Base-by-base conservation (phyloP, 64 coral and sea anemone genomes). In the Anthopleura sola region DNA sequence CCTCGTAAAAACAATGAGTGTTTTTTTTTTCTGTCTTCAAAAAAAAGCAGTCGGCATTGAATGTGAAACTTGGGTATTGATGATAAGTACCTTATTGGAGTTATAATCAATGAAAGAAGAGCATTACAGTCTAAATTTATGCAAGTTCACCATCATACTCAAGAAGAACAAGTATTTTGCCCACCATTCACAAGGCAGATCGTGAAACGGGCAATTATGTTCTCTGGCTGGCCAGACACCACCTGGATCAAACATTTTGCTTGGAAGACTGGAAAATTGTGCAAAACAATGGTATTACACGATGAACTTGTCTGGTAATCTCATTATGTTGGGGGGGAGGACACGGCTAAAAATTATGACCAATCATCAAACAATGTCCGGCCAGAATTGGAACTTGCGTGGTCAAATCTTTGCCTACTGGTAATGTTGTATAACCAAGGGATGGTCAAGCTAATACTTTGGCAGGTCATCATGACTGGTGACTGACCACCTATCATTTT, bases 171-270 rank as follows among this genome's bases (percentile, higher is more conserved):
- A 19, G 7, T 49, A 6, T 47, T 46, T 56, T 75, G 86, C 90
- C 88, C 94, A 96, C 94, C 94, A 96, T 86, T 96, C 78, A 84
- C 57, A 85, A 78, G 90, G 90, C 80, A 92, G 68, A n/a, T 75
- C 82, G 83, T 96, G 94, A 92, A 96, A 83, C 56, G 90, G 94
- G 57, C 94, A 96, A 77, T 81, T 58, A 31, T 96, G 81, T 86
- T 90, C 94, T 92, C 88, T 96, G 83, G 83, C 84, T 90, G 90
- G 90, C 90, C 90, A 90, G 37, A 56, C 68, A 29, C 94, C 94
- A 85, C 94, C 90, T 56, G 94, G 94, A 83, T 96, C 94, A 77
- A 92, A 92, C 78, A 79, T 85, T 75, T 80, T 75, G 90, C 60
- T 71, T 83, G 33, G 60, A 81, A 80, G 28, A 92, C 90, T 92